Base-by-base conservation (phyloP, 2,888 invertebrate species). In the Spialia ferax region DNA sequence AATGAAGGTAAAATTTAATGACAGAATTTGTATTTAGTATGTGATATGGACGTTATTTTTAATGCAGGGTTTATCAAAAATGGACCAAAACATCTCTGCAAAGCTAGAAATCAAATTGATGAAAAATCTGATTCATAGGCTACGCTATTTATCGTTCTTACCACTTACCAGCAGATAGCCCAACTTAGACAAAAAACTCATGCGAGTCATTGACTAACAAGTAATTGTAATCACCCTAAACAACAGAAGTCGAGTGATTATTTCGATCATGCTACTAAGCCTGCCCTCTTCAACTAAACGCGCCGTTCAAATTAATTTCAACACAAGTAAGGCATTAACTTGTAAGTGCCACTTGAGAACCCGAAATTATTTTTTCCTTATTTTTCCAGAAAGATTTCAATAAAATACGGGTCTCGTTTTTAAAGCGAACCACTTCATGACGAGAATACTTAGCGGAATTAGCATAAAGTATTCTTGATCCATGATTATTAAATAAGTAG, bases 321-420 rank as follows among this genome's bases (percentile, higher is more conserved):
- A 48, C 48, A 11, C 22, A 29, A 64, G 56, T 56, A 52, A 62
- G 56, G 45, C 56, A 56, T 64, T 64, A 35, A 56, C 29, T 15
- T 8, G 15, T 56, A 64, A 64, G 56, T 64, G 56, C 56, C 56
- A 32, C 32, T 64, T 20, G n/a, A 22, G 22, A 64, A 56, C 56
- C 63, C 63, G 18, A 64, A 63, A 64, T 56, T 32, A 56, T 56
- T 64, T 64, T 52, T 54, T 4, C 18, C 62, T 45, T 45, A 45
- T 45, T 54, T 62, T 22, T 23, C 38, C 23, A 13, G 23, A 54
- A 23, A 3, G 29, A 32, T 35, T n/a, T 54, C 62, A 52, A 52
- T 52, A 61, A 61, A 61, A 61, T 32, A 35, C 32, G 61, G n/a
- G 10, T 8, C 52, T 18, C 62, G 22, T 22, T 50, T 32, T 29